Evolutionary conservation across 1,140 invertebrate genomes (phyloP).

Genomic region (Meloidogyne hapla): DNA sequence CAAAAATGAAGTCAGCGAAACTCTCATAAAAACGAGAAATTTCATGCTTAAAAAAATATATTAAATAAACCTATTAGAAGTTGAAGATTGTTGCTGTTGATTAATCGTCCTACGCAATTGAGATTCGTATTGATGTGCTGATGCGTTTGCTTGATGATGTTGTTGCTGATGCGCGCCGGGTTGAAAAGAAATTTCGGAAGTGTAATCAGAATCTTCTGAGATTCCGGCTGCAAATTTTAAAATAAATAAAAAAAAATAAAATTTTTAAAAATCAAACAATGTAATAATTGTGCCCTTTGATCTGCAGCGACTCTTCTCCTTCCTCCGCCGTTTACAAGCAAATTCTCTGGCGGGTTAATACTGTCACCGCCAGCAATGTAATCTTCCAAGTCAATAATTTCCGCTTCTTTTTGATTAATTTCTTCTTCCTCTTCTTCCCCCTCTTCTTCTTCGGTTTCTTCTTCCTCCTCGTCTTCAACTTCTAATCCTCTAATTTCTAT

Average conservation of each 20-base stretch:
- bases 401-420: slow-evolving; percentile 2
- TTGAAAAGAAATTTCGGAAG: slow-evolving; percentile 90
- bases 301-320: background rate
- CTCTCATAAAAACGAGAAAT: too few relatives aligned
- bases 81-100: background rate
- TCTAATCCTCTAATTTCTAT: background rate
- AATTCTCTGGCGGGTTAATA: background rate
- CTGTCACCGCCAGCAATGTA: background rate
- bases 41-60: too few relatives aligned
- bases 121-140: slow-evolving; percentile 64
- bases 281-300: background rate
- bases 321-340: background rate
- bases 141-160: slow-evolving; percentile 56
- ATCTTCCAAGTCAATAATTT: background rate
- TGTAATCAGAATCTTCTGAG: slow-evolving; percentile 94
- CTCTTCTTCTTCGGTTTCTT: background rate
- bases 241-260: too few relatives aligned
- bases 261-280: background rate
- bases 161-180: slow-evolving; percentile 52
- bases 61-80: slow-evolving; percentile 1
- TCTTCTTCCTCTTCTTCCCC: background rate
- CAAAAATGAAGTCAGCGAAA: too few relatives aligned
- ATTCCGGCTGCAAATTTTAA: slow-evolving; percentile 77
- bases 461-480: background rate
- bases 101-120: slow-evolving; percentile 7